Evolutionary conservation across 2,888 invertebrate species (phyloP), one percentile per base, ranked within the genome.

Genomic region (Pocota personata): DNA sequence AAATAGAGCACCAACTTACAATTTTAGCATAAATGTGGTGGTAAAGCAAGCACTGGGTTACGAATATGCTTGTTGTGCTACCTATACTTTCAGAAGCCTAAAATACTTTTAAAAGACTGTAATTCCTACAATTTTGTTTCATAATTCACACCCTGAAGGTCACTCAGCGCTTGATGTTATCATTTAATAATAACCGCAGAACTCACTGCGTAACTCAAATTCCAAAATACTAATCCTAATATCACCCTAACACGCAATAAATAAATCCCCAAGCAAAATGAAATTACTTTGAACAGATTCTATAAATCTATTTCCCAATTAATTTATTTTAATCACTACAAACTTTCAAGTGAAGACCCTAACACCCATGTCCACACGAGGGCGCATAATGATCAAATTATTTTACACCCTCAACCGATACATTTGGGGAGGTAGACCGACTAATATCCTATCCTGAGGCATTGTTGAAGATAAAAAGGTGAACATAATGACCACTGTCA

Each of bases 341-440:
- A 80, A 80, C 71, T 86, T 82, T 76, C 66, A 55, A 86, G 71
- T 52, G 73, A 0, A 32, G 37, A 58, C 71, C 60, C 72, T 50
- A 72, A 66, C 64, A 71, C 66, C 75, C 75, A 64, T 79, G 75
- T 71, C 58, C 43, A 52, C 37, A 71, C 40, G 40, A 86, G 86
- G 82, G 66, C 77, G 72, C 86, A 82, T 86, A 76, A 73, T 67
- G 71, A 86, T 77, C 52, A 67, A 86, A 86, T 86, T 55, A 71
- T 35, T 60, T 43, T 48, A 43, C 86, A 86, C 86, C 82, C 86
- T 77, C 30, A 55, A 32, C 19, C 67, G 57, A 69, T 27, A 64
- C 32, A 48, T 24, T 21, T 27, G 2, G 30, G 60, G 73, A 58
- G 73, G 62, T 67, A 69, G 64, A 24, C 6, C 48, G 21, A 37